Conservation (phyloP, 2,888 invertebrate species). For the Pegoplata infirma region DNA sequence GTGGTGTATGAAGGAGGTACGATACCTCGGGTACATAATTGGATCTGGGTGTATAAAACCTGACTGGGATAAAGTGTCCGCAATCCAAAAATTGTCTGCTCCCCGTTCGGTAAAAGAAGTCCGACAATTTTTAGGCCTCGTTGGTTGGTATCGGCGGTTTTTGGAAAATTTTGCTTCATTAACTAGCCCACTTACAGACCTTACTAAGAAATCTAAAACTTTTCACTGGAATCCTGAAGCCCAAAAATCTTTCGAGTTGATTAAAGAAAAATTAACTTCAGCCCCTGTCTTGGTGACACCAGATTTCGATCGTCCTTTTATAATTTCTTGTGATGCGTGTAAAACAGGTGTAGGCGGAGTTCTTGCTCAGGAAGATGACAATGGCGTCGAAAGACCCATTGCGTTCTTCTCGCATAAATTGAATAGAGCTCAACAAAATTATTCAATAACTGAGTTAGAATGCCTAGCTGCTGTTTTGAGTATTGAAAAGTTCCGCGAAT, state of each 20-base stretch:
- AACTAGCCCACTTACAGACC: conserved; percentile 25
- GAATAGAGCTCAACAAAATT: too few relatives aligned
- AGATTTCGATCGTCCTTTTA: conserved; percentile 46
- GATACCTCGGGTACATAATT: neutral
- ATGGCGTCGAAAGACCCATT: conserved; percentile 18
- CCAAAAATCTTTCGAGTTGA: conserved; percentile 24
- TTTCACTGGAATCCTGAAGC: conserved; percentile 28
- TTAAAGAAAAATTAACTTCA: conserved; percentile 40
- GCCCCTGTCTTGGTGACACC: conserved; percentile 49
- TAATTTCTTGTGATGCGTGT: conserved; percentile 54
- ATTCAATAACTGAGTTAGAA: too few relatives aligned
- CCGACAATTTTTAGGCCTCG: conserved; percentile 8
- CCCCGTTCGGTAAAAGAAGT: neutral
- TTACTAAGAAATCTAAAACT: too few relatives aligned
- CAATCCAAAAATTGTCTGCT: neutral
- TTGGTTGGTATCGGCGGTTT: conserved; percentile 35
- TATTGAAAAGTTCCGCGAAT: conserved; percentile 7
- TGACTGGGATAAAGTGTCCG: neutral
- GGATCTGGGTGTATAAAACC: conserved; percentile 9
- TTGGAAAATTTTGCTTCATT: conserved; percentile 26
- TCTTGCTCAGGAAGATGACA: conserved; percentile 33
- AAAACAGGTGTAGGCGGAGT: conserved; percentile 43
- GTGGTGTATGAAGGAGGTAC: neutral
- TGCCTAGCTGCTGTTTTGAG: too few relatives aligned
- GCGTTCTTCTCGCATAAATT: conserved; percentile 17